Percentiles rank a stretch among this genome's conserved stretches.
phyloP scores from a whole-genome alignment of 2,113 vertebrate genomes.

The Plotosus lineatus region DNA sequence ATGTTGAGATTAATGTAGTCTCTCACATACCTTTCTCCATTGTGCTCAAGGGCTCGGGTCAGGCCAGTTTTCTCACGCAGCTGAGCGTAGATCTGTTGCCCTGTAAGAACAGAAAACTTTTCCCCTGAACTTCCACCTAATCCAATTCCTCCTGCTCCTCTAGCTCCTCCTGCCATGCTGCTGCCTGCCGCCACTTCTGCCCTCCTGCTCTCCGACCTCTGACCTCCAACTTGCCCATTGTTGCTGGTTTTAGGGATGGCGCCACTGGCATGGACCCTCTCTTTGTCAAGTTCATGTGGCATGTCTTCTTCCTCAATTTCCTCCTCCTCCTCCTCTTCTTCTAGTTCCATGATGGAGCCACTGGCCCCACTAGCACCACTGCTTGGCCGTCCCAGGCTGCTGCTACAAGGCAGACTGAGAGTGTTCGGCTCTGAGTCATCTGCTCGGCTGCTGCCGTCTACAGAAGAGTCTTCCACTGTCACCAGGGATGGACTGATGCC shows the following conservation, averaged over 20 bases:
- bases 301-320: constrained; percentile 80
- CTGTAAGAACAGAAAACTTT: constrained; percentile 94
- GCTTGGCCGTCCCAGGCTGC: constrained; percentile 77
- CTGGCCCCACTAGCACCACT: constrained; percentile 78
- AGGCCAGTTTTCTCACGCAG: constrained; percentile 75
- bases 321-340: constrained; percentile 92
- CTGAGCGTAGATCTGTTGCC: constrained; percentile 83
- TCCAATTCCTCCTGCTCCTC: constrained; percentile 59
- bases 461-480: constrained; percentile 95
- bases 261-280: constrained; percentile 71
- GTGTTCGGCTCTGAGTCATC: constrained; percentile 93
- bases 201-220: constrained; percentile 89
- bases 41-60: constrained; percentile 74
- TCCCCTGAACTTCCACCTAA: constrained; percentile 79
- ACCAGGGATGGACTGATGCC: constrained; percentile 93
- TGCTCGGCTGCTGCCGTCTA: constrained; percentile 92
- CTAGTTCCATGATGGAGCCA: constrained; percentile 89
- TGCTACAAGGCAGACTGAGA: constrained; percentile 76
- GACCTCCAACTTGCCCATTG: constrained; percentile 91
- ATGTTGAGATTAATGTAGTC: background rate
- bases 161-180: constrained; percentile 47
- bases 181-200: constrained; percentile 63
- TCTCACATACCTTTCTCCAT: constrained; percentile 79
- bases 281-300: constrained; percentile 69
- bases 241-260: constrained; percentile 78